phyloP scores from a whole-genome alignment of 2,113 vertebrate genomes.

The Takifugu flavidus region DNA sequence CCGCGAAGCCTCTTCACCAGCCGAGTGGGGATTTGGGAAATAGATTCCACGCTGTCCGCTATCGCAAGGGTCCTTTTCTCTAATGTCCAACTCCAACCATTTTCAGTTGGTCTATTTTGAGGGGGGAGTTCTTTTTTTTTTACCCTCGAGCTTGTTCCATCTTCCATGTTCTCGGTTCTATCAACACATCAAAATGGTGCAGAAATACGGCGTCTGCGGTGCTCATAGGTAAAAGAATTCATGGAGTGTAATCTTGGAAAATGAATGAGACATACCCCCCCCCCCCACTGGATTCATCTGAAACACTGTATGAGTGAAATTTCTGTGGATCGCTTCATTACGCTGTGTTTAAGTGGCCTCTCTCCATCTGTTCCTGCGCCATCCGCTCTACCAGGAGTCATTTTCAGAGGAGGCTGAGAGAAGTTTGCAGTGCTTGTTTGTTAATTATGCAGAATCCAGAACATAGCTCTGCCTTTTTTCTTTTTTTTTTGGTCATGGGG shows the following conservation, averaged over 20 bases:
- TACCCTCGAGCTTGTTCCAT: neutral
- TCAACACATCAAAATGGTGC: slow-evolving; percentile 18
- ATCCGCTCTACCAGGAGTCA: slow-evolving; percentile 55
- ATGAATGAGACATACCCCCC: slow-evolving; percentile 50
- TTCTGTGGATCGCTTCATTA: slow-evolving; percentile 58
- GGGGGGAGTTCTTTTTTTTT: slow-evolving; percentile 9
- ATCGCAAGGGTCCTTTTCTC: slow-evolving; percentile 34
- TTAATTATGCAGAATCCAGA: slow-evolving; percentile 66
- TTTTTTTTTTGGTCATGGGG: slow-evolving; percentile 31
- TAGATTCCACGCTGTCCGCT: slow-evolving; percentile 30
- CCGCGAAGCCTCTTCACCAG: slow-evolving; percentile 36
- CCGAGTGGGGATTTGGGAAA: slow-evolving; percentile 51
- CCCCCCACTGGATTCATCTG: slow-evolving; percentile 44
- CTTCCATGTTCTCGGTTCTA: slow-evolving; percentile 22
- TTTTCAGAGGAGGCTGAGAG: slow-evolving; percentile 50
- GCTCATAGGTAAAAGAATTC: slow-evolving; percentile 43
- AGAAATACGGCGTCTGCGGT: slow-evolving; percentile 14
- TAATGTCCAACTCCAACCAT: slow-evolving; percentile 32
- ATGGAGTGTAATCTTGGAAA: slow-evolving; percentile 50
- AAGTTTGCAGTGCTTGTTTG: slow-evolving; percentile 51
- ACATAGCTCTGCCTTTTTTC: slow-evolving; percentile 37
- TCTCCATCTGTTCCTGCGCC: slow-evolving; percentile 67
- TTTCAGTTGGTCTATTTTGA: slow-evolving; percentile 38
- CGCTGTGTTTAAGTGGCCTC: slow-evolving; percentile 57
- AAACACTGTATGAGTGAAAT: slow-evolving; percentile 52